These are phyloP conservation scores for Pterocles orientalis DNA, from an alignment of 2,113 vertebrate species.

Conservation along the genomic window DNA sequence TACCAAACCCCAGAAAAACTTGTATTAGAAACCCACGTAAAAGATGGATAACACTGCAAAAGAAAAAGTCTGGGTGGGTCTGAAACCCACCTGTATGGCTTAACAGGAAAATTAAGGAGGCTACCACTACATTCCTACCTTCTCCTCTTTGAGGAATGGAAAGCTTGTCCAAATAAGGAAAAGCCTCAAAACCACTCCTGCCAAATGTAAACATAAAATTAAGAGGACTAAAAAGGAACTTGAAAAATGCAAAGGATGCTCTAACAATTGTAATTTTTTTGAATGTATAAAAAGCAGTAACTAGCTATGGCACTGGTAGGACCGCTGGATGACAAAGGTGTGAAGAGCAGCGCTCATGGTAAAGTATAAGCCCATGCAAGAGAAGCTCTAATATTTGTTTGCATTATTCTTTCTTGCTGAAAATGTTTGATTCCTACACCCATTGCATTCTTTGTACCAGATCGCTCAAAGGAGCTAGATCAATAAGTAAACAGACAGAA, in stretches of 20 bases:
- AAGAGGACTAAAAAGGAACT: neutral
- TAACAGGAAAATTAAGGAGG: neutral
- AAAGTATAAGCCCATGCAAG: neutral
- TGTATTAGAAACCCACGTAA: neutral
- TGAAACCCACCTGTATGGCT: neutral
- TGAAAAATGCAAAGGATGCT: neutral
- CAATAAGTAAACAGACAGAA: slow-evolving; percentile 43
- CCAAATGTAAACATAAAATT: neutral
- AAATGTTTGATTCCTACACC: neutral
- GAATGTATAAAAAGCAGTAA: neutral
- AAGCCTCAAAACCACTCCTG: neutral
- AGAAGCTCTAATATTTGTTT: neutral
- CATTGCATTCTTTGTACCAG: neutral
- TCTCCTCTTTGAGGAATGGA: neutral
- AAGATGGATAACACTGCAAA: neutral
- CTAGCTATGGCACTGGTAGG: neutral
- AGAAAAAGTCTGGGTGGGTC: neutral
- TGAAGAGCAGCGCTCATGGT: neutral
- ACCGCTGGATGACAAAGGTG: neutral
- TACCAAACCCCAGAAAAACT: neutral
- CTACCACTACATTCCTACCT: neutral
- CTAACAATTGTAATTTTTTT: neutral
- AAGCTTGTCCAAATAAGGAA: neutral
- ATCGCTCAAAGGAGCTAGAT: slow-evolving; percentile 18
- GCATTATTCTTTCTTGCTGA: neutral